phyloP scores from a whole-genome alignment of 1,140 invertebrate genomes.

The Euglossa dilemma region DNA sequence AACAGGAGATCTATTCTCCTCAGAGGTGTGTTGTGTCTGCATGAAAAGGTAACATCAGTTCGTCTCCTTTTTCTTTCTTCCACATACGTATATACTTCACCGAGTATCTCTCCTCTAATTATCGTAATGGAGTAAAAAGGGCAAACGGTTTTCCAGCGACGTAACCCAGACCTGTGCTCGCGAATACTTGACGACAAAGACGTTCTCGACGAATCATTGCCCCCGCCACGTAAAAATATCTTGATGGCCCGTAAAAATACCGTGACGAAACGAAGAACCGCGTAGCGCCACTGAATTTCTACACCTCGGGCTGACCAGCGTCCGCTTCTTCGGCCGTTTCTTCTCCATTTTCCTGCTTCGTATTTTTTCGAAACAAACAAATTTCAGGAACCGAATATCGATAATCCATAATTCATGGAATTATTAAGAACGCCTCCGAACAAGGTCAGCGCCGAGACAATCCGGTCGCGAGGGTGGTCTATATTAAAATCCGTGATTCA shows the following conservation, averaged over 20 bases:
- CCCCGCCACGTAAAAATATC: slow-evolving; percentile 80
- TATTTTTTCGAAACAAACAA: not conserved
- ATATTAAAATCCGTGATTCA: not conserved
- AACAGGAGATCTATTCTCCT: slow-evolving; percentile 12
- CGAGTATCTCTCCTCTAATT: not conserved
- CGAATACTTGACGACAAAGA: slow-evolving; percentile 51
- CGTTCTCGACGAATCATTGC: slow-evolving; percentile 77
- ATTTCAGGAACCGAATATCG: not conserved
- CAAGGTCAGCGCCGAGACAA: not conserved
- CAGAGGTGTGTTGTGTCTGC: slow-evolving; percentile 28
- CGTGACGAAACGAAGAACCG: slow-evolving; percentile 40
- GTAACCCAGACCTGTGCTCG: slow-evolving; percentile 10
- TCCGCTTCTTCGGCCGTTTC: not conserved
- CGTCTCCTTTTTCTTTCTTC: not conserved
- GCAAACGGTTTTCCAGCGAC: slow-evolving; percentile 24
- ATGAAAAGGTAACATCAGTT: slow-evolving; percentile 34
- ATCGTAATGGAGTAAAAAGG: not conserved
- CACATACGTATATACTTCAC: too few relatives aligned
- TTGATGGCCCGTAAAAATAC: slow-evolving; percentile 71
- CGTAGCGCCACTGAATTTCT: slow-evolving; percentile 42
- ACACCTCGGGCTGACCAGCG: slow-evolving; percentile 32
- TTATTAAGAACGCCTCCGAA: not conserved
- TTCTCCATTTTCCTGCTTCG: not conserved
- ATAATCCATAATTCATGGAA: too few relatives aligned
- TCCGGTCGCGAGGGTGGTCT: not conserved